These are phyloP conservation scores for Epinotia demarniana DNA, from an alignment of 2,888 invertebrate genomes.

Conservation along the genomic window DNA sequence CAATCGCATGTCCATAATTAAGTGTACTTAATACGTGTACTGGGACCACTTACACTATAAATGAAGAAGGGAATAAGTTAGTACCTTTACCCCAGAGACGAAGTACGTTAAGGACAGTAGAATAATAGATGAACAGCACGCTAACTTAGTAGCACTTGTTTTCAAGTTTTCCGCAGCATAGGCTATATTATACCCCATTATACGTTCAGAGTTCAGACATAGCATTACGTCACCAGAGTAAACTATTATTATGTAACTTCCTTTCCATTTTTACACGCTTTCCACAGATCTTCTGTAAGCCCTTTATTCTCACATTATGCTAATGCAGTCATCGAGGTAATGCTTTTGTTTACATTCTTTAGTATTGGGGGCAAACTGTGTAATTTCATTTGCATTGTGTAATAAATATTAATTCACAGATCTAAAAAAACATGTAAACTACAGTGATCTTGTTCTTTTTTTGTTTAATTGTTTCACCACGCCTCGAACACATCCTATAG, in stretches of 20 bases:
- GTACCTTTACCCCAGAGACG: neutral
- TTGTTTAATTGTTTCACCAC: neutral
- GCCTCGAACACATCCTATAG: neutral
- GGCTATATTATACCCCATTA: constrained; percentile 17
- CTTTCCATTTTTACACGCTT: constrained; percentile 38
- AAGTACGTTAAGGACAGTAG: neutral
- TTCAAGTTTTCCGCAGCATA: neutral
- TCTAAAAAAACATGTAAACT: neutral
- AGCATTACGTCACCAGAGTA: constrained; percentile 22
- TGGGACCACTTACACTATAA: neutral
- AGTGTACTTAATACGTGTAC: neutral
- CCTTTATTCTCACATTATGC: constrained; percentile 35
- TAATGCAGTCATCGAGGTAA: constrained; percentile 24
- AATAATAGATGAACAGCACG: neutral
- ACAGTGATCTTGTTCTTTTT: too few relatives aligned
- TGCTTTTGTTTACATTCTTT: constrained; percentile 23
- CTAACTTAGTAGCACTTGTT: constrained; percentile 6
- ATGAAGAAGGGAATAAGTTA: constrained; percentile 14
- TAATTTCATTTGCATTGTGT: constrained; percentile 21
- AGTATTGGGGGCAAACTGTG: constrained; percentile 3
- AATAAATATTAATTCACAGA: neutral
- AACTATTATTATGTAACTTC: constrained; percentile 26
- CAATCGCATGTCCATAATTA: constrained; percentile 1
- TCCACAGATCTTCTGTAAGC: constrained; percentile 27
- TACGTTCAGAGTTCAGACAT: constrained; percentile 2